These are phyloP conservation scores for Cottoperca gobio DNA, from an alignment of 2,797 vertebrate species.

Conservation along the genomic window DNA sequence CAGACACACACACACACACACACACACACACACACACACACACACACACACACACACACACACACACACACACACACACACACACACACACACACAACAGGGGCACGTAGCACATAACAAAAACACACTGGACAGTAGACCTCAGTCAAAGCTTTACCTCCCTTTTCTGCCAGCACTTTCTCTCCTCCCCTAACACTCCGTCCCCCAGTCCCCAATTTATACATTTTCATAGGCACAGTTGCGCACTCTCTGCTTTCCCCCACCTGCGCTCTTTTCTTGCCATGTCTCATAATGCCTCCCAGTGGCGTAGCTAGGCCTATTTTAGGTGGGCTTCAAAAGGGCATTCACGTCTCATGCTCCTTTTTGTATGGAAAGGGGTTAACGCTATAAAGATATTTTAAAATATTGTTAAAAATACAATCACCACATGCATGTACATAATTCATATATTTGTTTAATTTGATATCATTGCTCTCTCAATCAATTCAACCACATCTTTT, in stretches of 20 bases:
- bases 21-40: conserved; percentile 34
- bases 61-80: conserved; percentile 1
- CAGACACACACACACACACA: conserved; percentile 9
- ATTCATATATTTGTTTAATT: too few species aligned
- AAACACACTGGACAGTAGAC: conserved; percentile 85
- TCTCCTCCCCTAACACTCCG: conserved; percentile 47
- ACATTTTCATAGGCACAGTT: conserved; percentile 79
- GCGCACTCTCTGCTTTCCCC: conserved; percentile 55
- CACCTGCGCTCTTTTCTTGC: conserved; percentile 56
- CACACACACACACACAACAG: conserved; percentile 70
- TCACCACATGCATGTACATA: too few species aligned
- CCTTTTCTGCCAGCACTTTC: conserved; percentile 50
- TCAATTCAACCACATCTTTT: too few species aligned
- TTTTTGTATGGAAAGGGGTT: too few species aligned
- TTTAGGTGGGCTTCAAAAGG: too few species aligned
- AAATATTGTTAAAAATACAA: too few species aligned
- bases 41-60: conserved; percentile 15
- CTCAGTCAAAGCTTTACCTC: conserved; percentile 73
- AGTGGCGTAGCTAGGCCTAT: too few species aligned
- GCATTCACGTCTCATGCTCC: too few species aligned
- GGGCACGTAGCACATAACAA: conserved; percentile 83
- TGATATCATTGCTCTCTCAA: too few species aligned
- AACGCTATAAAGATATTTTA: too few species aligned
- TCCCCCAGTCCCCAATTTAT: conserved; percentile 73
- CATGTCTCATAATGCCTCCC: conserved; percentile 60